These are phyloP conservation scores for Agapetus fuscipes DNA, from an alignment of 2,888 invertebrate species.

Conservation along the genomic window DNA sequence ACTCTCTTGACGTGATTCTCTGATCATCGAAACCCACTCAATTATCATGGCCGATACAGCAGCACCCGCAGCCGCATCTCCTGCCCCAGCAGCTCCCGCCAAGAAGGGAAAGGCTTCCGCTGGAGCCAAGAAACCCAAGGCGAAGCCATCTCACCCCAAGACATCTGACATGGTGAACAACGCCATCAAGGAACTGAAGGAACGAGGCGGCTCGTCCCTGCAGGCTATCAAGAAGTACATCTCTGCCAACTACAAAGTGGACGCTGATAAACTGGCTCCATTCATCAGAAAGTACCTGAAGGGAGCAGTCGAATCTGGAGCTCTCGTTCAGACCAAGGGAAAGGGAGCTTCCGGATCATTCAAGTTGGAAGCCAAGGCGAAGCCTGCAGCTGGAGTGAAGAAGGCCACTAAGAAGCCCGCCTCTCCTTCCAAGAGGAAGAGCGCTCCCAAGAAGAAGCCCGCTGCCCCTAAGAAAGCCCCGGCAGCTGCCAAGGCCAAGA, in stretches of 20 bases:
- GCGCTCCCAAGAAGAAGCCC: too few relatives aligned
- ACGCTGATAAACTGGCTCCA: conserved; percentile 45
- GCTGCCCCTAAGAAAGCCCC: too few relatives aligned
- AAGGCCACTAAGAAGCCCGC: too few relatives aligned
- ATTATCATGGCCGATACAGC: conserved; percentile 26
- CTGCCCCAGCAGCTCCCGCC: conserved; percentile 19
- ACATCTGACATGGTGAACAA: conserved; percentile 47
- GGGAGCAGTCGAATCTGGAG: too few relatives aligned
- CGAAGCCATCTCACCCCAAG: conserved; percentile 36
- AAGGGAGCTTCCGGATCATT: too few relatives aligned
- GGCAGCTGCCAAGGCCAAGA: too few relatives aligned
- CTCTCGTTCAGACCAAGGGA: too few relatives aligned
- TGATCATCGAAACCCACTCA: too few relatives aligned
- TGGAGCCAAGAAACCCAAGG: conserved; percentile 25
- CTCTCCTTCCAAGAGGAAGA: too few relatives aligned
- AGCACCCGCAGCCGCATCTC: conserved; percentile 25
- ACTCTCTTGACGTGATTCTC: too few relatives aligned
- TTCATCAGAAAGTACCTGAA: conserved; percentile 53
- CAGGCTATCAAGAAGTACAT: conserved; percentile 52
- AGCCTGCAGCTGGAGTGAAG: too few relatives aligned
- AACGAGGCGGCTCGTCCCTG: conserved; percentile 49
- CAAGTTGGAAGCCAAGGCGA: too few relatives aligned
- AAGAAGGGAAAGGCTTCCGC: conserved; percentile 23
- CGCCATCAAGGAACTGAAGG: conserved; percentile 44
- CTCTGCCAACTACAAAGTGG: conserved; percentile 54